phyloP scores from a whole-genome alignment of 30 jellyfish, hydroid and myxozoan species.

The Aurelia sp. region DNA sequence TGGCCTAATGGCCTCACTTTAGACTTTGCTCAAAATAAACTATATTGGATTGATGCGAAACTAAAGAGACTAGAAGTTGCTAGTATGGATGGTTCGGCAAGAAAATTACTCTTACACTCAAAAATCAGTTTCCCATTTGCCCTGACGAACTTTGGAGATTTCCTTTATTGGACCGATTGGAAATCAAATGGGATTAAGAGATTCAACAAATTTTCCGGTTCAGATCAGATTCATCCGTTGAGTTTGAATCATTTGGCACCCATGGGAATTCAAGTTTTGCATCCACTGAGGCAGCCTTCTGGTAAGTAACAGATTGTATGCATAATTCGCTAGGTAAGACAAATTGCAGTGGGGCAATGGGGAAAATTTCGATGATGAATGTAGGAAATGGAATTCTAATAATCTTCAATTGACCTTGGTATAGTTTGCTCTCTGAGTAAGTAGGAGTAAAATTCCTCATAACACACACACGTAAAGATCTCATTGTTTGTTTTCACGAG shows the following conservation, averaged over 20 bases:
- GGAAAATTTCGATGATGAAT: no score
- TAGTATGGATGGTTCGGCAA: slow-evolving; percentile 78
- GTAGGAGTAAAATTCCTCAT: no score
- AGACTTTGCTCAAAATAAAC: slow-evolving; percentile 70
- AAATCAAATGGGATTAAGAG: slow-evolving; percentile 27
- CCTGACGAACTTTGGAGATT: slow-evolving; percentile 60
- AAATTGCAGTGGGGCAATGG: no score
- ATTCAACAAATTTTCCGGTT: slow-evolving; percentile 38
- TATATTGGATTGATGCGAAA: slow-evolving; percentile 94
- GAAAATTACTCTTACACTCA: slow-evolving; percentile 42
- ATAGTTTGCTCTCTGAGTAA: no score
- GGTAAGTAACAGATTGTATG: slow-evolving; percentile 47
- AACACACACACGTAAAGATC: no score
- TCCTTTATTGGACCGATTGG: slow-evolving; percentile 91
- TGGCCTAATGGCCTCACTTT: slow-evolving; percentile 97
- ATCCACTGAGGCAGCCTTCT: slow-evolving; percentile 67
- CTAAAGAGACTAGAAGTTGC: slow-evolving; percentile 81
- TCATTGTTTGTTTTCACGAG: no score
- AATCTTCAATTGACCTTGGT: no score
- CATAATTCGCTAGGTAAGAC: no score
- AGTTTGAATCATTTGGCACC: slow-evolving; percentile 62
- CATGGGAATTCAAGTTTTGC: slow-evolving; percentile 81
- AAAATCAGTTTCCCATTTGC: slow-evolving; percentile 80
- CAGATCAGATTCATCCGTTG: slow-evolving; percentile 1
- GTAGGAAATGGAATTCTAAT: no score